Conservation (phyloP, 2,113 vertebrate genomes). For the Sinocyclocheilus anshuiensis region DNA sequence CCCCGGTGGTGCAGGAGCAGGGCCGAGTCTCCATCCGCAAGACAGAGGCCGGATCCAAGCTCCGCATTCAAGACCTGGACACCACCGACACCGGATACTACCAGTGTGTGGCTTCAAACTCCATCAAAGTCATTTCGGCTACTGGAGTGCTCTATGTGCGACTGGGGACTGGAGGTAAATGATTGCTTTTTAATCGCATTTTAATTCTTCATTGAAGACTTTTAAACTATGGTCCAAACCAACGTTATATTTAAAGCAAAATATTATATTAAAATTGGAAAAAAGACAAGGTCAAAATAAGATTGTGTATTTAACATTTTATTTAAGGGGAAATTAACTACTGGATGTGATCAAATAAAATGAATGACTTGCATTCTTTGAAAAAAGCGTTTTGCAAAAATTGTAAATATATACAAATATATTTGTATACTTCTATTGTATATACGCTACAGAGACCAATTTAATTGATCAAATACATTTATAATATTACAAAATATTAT, state of each 20-base stretch:
- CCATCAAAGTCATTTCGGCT: constrained; percentile 86
- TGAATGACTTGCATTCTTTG: too few species aligned
- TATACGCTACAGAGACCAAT: background rate
- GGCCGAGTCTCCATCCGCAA: constrained; percentile 89
- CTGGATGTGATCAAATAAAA: too few species aligned
- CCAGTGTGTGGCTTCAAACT: constrained; percentile 90
- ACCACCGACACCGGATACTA: constrained; percentile 97
- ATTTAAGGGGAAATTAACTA: too few species aligned
- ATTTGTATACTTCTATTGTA: too few species aligned
- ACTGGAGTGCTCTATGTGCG: constrained; percentile 93
- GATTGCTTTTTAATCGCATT: background rate
- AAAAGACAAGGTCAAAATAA: too few species aligned
- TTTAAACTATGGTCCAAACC: background rate
- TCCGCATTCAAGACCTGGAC: constrained; percentile 93
- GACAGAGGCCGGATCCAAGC: constrained; percentile 89
- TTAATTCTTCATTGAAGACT: background rate
- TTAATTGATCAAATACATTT: background rate
- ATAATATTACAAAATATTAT: background rate
- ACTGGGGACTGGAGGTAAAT: constrained; percentile 76
- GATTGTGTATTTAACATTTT: too few species aligned
- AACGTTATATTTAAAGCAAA: background rate
- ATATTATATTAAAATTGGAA: too few species aligned
- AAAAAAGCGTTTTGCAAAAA: too few species aligned
- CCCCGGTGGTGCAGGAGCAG: constrained; percentile 91
- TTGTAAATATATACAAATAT: too few species aligned